A percentile compares a stretch with the other conserved stretches of the same genome.
Conservation (phyloP, 2,888 invertebrate genomes). For the Pterostichus niger region DNA sequence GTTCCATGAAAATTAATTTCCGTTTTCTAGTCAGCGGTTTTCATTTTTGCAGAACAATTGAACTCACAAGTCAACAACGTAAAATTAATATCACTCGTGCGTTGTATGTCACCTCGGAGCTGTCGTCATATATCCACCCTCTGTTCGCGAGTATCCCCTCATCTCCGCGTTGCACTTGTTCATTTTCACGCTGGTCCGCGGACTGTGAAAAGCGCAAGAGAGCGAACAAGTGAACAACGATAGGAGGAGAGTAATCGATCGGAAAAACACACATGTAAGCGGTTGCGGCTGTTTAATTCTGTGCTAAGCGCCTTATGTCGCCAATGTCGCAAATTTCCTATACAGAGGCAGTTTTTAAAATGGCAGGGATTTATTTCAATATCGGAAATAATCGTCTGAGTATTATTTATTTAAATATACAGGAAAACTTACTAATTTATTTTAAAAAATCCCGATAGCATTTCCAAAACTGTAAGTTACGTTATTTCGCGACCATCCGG, state of each 20-base stretch:
- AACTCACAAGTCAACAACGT: conserved; percentile 49
- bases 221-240: neutral
- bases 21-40: conserved; percentile 43
- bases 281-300: conserved; percentile 6
- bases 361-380: no score
- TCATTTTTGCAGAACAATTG: conserved; percentile 56
- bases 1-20: conserved; percentile 50
- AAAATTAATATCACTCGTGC: conserved; percentile 51
- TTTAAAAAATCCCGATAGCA: no score
- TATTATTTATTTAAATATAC: no score
- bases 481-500: no score
- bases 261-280: conserved; percentile 15
- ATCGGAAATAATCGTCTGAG: no score
- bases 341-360: neutral
- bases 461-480: no score
- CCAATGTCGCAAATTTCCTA: neutral
- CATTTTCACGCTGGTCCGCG: neutral
- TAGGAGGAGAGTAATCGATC: conserved; percentile 1
- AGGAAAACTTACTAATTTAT: no score
- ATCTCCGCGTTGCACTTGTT: neutral
- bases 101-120: conserved; percentile 2
- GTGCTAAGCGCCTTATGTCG: conserved; percentile 2
- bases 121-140: neutral
- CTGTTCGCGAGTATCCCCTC: neutral
- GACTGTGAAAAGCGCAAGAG: conserved; percentile 4